Evolutionary conservation across 2,888 invertebrate species (phyloP).

Genomic region (Tiphia femorata): DNA sequence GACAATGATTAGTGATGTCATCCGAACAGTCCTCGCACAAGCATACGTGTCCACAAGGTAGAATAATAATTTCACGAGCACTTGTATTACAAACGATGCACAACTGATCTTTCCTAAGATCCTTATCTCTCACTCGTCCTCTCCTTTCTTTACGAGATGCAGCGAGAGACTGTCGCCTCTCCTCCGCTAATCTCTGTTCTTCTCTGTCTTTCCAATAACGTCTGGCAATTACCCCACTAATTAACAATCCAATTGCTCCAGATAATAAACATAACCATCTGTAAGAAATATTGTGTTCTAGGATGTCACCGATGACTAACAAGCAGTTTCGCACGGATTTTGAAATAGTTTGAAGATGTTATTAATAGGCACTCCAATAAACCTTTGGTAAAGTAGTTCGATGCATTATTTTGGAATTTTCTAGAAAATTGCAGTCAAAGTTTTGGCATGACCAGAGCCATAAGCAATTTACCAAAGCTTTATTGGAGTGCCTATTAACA

Average conservation of each 20-base stretch:
- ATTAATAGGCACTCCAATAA: too few relatives aligned
- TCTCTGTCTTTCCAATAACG: slow-evolving; percentile 72
- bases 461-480: too few relatives aligned
- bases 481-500: too few relatives aligned
- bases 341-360: slow-evolving; percentile 41
- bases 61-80: slow-evolving; percentile 87
- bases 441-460: too few relatives aligned
- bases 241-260: slow-evolving; percentile 72
- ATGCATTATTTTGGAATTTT: too few relatives aligned
- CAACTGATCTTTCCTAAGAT: slow-evolving; percentile 75
- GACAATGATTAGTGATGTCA: slow-evolving; percentile 80
- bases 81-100: slow-evolving; percentile 90
- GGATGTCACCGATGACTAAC: not conserved
- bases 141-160: slow-evolving; percentile 77
- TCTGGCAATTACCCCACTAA: slow-evolving; percentile 70
- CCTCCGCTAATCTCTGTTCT: slow-evolving; percentile 73
- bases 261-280: slow-evolving; percentile 72
- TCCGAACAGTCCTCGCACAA: slow-evolving; percentile 87
- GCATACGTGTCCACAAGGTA: slow-evolving; percentile 93
- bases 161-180: slow-evolving; percentile 71
- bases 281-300: slow-evolving; percentile 7
- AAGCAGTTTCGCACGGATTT: not conserved
- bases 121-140: slow-evolving; percentile 75
- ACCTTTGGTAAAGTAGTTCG: too few relatives aligned
- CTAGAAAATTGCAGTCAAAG: too few relatives aligned